Conservation (phyloP, 2,113 vertebrate genomes). For the Phrynocephalus versicolor region DNA sequence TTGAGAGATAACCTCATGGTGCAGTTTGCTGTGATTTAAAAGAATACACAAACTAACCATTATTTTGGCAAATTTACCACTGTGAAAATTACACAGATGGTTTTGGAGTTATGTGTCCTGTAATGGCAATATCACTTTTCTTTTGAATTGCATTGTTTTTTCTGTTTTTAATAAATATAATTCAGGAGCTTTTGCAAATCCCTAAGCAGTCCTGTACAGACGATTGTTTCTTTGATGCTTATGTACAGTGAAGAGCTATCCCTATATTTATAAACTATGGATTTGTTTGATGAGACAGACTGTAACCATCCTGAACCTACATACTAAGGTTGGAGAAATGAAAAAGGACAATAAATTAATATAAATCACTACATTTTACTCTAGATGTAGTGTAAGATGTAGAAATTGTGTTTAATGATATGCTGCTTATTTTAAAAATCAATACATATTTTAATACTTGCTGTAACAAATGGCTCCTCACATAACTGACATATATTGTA, state of each 20-base stretch:
- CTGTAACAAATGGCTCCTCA: not conserved
- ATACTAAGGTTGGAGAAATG: slow-evolving; percentile 29
- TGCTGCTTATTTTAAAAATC: slow-evolving; percentile 37
- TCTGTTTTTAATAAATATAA: not conserved
- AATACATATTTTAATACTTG: not conserved
- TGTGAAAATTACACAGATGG: not conserved
- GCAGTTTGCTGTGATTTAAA: no score
- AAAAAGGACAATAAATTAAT: slow-evolving; percentile 54
- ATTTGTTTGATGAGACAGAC: slow-evolving; percentile 22
- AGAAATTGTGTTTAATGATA: slow-evolving; percentile 4
- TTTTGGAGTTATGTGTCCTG: not conserved
- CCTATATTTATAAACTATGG: not conserved
- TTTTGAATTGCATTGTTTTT: not conserved
- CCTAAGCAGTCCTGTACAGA: not conserved
- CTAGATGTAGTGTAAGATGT: slow-evolving; percentile 33
- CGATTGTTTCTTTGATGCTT: not conserved
- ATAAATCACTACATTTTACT: slow-evolving; percentile 31
- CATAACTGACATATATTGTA: not conserved
- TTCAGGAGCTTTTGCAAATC: not conserved
- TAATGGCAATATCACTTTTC: not conserved
- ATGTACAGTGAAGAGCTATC: not conserved
- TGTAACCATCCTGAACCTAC: slow-evolving; percentile 8
- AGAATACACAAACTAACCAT: no score
- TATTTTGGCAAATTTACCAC: not conserved
- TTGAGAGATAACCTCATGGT: no score